Percentiles rank a stretch among this genome's conserved stretches.
phyloP scores from a whole-genome alignment of 1,140 invertebrate species.

The Brachionus manjavacas region DNA sequence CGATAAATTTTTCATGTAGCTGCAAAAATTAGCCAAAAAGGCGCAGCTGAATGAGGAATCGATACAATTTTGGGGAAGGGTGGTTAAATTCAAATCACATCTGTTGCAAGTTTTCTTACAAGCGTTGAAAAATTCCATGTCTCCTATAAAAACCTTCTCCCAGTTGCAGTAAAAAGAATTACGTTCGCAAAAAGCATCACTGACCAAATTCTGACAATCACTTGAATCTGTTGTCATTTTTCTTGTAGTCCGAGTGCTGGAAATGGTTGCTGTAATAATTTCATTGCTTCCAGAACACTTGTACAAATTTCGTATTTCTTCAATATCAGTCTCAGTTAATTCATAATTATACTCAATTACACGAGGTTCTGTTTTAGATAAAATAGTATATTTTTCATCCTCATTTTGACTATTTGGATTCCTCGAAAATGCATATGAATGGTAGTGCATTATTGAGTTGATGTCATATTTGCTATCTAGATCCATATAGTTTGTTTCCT shows the following conservation, averaged over 20 bases:
- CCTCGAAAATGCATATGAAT: constrained; percentile 67
- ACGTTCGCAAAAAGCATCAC: background rate
- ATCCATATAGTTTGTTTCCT: background rate
- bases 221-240: background rate
- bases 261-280: background rate
- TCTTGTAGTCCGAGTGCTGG: background rate
- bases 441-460: constrained; percentile 78
- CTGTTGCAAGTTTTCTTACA: background rate
- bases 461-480: constrained; percentile 65
- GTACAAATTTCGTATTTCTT: background rate
- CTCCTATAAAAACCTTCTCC: background rate
- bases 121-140: background rate
- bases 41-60: background rate
- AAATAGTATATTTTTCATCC: constrained; percentile 63
- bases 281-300: background rate
- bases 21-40: background rate
- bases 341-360: background rate
- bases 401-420: constrained; percentile 44
- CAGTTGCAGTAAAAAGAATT: background rate
- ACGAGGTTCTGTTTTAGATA: background rate
- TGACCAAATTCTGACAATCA: background rate
- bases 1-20: background rate
- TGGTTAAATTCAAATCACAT: background rate
- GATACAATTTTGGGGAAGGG: background rate
- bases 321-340: background rate